Conservation (phyloP, 2,797 vertebrate genomes). For the Gallinago nigripennis region DNA sequence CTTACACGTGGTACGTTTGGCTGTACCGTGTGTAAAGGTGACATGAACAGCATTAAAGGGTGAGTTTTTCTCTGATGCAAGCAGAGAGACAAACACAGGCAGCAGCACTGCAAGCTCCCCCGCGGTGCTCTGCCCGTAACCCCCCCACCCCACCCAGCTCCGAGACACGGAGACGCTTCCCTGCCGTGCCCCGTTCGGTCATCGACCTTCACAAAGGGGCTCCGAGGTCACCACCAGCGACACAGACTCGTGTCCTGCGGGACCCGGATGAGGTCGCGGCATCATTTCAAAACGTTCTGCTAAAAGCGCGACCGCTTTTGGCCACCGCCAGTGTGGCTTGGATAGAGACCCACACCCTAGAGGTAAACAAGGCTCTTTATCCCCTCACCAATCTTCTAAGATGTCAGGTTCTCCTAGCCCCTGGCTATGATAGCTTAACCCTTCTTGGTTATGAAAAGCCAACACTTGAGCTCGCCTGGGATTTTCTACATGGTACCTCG, state of each 20-base stretch:
- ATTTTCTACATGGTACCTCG: conserved; percentile 84
- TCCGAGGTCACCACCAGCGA: background rate
- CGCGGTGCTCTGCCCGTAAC: background rate
- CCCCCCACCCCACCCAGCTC: background rate
- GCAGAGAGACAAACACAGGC: background rate
- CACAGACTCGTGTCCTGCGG: background rate
- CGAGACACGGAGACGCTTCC: background rate
- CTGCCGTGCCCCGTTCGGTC: background rate
- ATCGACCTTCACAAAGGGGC: background rate
- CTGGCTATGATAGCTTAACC: conserved; percentile 30
- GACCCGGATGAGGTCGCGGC: background rate
- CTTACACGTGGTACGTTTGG: background rate
- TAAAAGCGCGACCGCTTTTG: background rate
- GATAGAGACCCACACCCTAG: background rate
- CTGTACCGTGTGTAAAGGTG: background rate
- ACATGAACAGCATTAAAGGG: background rate
- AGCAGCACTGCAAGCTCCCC: conserved; percentile 27
- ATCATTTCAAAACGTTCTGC: background rate
- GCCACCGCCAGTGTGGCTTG: conserved; percentile 8
- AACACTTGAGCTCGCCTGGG: conserved; percentile 66
- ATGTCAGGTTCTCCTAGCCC: conserved; percentile 20
- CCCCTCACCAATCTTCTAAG: conserved; percentile 43
- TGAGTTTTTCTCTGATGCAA: background rate
- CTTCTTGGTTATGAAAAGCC: conserved; percentile 46
- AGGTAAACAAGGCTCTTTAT: conserved; percentile 27